Percentiles rank a stretch among this genome's conserved stretches.
Evolutionary conservation across 2,797 vertebrate species (phyloP).

Genomic region (Clamator glandarius): DNA sequence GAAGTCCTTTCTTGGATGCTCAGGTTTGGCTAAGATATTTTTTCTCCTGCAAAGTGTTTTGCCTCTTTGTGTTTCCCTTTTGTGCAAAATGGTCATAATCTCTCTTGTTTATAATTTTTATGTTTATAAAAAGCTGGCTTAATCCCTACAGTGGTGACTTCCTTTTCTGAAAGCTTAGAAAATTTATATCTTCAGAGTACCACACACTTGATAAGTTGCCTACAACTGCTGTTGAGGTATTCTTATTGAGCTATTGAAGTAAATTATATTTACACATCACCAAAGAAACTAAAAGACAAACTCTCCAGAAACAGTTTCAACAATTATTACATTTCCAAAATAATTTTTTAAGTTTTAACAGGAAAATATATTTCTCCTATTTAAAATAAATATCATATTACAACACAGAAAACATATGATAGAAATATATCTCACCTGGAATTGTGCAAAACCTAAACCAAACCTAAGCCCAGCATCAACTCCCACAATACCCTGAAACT

Average conservation of each 20-base stretch:
- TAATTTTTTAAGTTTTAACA: background rate
- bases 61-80: background rate
- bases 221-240: background rate
- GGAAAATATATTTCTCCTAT: background rate
- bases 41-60: background rate
- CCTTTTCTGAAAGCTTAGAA: background rate
- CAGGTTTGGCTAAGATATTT: background rate
- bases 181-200: background rate
- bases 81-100: background rate
- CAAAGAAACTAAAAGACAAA: background rate
- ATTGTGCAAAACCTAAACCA: background rate
- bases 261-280: background rate
- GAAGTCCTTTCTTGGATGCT: background rate
- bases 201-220: background rate
- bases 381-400: background rate
- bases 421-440: background rate
- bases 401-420: background rate
- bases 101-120: background rate
- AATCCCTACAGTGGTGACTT: background rate
- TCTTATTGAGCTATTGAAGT: background rate
- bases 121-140: background rate
- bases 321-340: background rate
- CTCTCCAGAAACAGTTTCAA: background rate
- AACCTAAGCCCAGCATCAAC: background rate
- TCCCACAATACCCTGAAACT: background rate